These are phyloP conservation scores for Drosophila persimilis DNA, from an alignment of 1,140 invertebrate genomes.

Conservation along the genomic window DNA sequence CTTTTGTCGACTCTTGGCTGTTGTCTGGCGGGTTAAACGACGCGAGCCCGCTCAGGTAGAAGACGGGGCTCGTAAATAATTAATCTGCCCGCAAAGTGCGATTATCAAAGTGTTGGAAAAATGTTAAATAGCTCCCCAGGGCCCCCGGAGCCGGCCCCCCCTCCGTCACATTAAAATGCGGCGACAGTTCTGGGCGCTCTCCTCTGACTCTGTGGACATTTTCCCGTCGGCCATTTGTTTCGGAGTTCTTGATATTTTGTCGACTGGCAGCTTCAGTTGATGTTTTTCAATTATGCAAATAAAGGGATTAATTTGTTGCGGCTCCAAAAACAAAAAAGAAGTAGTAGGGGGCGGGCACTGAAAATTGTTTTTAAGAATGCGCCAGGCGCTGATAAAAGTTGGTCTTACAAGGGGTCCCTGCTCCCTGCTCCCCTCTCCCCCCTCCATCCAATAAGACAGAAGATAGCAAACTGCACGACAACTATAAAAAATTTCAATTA, in stretches of 20 bases:
- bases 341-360: slow-evolving; percentile 9
- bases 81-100: slow-evolving; percentile 80
- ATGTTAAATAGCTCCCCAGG: slow-evolving; percentile 80
- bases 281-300: slow-evolving; percentile 82
- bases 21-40: slow-evolving; percentile 73
- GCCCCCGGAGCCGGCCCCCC: slow-evolving; percentile 26
- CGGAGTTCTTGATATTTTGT: slow-evolving; percentile 67
- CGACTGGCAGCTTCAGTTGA: slow-evolving; percentile 64
- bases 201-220: slow-evolving; percentile 9
- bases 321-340: slow-evolving; percentile 3
- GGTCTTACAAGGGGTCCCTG: slow-evolving; percentile 10
- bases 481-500: slow-evolving; percentile 81
- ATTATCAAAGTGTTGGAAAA: slow-evolving; percentile 82
- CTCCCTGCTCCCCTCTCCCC: slow-evolving; percentile 2
- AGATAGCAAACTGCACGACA: slow-evolving; percentile 60
- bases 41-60: slow-evolving; percentile 60
- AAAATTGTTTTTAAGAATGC: slow-evolving; percentile 78
- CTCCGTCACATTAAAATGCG: slow-evolving; percentile 69
- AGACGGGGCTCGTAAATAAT: slow-evolving; percentile 76
- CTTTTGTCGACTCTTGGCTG: slow-evolving; percentile 49
- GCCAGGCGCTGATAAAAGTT: slow-evolving; percentile 67
- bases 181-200: slow-evolving; percentile 50
- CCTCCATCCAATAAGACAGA: not conserved
- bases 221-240: slow-evolving; percentile 51
- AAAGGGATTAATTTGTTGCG: slow-evolving; percentile 80